These are phyloP conservation scores for Pogonomyrmex barbatus DNA, from an alignment of 1,140 invertebrate species.

Conservation along the genomic window DNA sequence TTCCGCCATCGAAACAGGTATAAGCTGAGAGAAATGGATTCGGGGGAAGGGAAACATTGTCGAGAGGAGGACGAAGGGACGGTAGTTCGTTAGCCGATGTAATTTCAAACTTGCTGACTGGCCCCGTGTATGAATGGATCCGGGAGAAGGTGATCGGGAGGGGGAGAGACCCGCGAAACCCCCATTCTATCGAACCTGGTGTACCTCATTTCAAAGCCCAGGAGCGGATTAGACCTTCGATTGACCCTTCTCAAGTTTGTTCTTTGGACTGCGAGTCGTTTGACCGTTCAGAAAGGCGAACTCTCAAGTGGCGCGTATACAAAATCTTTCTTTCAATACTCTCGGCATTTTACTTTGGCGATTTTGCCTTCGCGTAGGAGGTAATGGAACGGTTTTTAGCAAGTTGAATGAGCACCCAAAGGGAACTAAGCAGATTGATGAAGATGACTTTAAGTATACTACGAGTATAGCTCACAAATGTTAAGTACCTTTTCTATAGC, in stretches of 20 bases:
- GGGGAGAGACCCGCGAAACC: conserved; percentile 64
- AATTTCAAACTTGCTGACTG: conserved; percentile 79
- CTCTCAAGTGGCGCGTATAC: conserved; percentile 60
- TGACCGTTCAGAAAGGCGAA: conserved; percentile 45
- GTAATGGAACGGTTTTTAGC: conserved; percentile 57
- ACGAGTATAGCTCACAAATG: conserved; percentile 7
- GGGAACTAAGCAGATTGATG: background rate
- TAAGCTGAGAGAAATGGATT: conserved; percentile 23
- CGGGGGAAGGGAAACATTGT: conserved; percentile 4
- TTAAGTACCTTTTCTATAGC: background rate
- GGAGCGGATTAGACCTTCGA: conserved; percentile 64
- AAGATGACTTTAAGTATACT: conserved; percentile 53
- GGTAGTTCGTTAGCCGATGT: conserved; percentile 77
- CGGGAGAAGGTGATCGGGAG: conserved; percentile 37
- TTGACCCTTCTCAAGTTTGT: conserved; percentile 68
- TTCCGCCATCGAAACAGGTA: conserved; percentile 29
- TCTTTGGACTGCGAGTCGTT: conserved; percentile 35
- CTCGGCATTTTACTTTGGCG: conserved; percentile 41
- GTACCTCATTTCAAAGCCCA: conserved; percentile 28
- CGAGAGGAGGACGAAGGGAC: conserved; percentile 46
- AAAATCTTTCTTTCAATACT: conserved; percentile 60
- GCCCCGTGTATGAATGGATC: conserved; percentile 75
- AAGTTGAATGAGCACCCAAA: conserved; percentile 36
- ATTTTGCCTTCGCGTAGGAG: conserved; percentile 26
- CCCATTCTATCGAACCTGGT: conserved; percentile 64